Conservation (phyloP, 2,113 vertebrate species). For the Passer montanus region DNA sequence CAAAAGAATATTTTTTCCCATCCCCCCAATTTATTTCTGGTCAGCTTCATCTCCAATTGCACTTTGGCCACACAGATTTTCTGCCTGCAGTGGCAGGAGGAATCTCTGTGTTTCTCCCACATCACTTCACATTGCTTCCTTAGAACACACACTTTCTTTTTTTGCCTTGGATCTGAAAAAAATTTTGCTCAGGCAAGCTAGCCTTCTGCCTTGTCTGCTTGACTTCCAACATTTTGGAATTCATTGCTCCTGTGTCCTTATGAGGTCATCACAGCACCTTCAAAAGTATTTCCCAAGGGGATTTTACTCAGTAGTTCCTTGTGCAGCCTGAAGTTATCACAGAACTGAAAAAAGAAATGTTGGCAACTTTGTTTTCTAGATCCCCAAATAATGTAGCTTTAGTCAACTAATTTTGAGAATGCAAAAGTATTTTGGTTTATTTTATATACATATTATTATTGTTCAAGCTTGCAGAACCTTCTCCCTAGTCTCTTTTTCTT, state of each 20-base stretch:
- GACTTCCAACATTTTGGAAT: background rate
- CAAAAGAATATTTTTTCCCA: fast-evolving
- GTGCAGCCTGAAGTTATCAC: background rate
- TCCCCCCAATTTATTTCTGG: background rate
- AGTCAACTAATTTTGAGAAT: background rate
- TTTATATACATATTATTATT: background rate
- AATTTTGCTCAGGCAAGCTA: background rate
- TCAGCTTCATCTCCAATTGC: background rate
- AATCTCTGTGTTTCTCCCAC: background rate
- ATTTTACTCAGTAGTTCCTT: background rate
- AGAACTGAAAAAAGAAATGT: background rate
- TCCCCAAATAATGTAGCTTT: background rate
- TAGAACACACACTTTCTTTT: background rate
- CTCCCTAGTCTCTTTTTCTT: background rate
- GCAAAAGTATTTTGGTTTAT: background rate
- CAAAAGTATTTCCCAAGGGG: background rate
- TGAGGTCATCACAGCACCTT: background rate
- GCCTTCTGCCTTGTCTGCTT: background rate
- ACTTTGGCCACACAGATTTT: background rate
- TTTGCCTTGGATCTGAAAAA: background rate
- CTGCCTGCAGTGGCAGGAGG: background rate
- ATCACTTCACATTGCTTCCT: background rate
- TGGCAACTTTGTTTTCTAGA: background rate
- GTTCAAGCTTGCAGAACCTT: fast-evolving
- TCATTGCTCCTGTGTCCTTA: background rate